Base-by-base conservation (phyloP, 2,797 vertebrate genomes). In the Peromyscus aztecus region DNA sequence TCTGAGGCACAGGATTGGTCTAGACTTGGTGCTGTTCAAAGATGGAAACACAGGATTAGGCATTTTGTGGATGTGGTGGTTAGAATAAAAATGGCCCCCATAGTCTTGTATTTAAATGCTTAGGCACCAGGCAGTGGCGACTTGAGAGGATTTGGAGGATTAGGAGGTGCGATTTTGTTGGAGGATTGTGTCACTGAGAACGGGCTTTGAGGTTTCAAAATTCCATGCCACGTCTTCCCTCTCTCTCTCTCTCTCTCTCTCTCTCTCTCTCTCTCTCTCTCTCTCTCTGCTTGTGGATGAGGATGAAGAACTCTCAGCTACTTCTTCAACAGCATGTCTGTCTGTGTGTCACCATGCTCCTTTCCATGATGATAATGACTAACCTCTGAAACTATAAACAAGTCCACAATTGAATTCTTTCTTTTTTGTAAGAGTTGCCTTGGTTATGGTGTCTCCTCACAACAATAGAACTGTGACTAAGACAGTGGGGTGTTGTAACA, bases 1-100 rank as follows among this genome's bases (percentile, higher is more conserved):
- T 75, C 89, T 94, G 59, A 91, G 55, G 71, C 88, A 78, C 1
- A 43, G 14, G 11, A 94, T 93, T 95, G 67, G 8, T 91, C 27
- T 91, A 91, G 65, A 90, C 27, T 85, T 24, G 12, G 49, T 94
- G 11, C 14, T 92, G 7, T 82, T 65, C 73, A 83, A 86, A 93
- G 83, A 83, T 37, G 84, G 31, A 31, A 27, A 6, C 65, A 61
- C 49, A 37, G 55, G 23, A 21, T 10, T 65, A 37, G 21, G 14
- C 49, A 71, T 37, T 95, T 83, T 85, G 4, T 83, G 65, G 14
- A 23, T 86, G 5, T 2, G 27, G 83, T 49, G 43, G 31, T n/a
- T 86, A 52, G 46, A 69, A 52, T 69, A 69, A 27, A 46, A 69
- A 52, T 86, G 83, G 49, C 0, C 6, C 1, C 63, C 12, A 67